These are phyloP conservation scores for Cnemophilus loriae DNA, from an alignment of 2,113 vertebrate species.

Conservation along the genomic window DNA sequence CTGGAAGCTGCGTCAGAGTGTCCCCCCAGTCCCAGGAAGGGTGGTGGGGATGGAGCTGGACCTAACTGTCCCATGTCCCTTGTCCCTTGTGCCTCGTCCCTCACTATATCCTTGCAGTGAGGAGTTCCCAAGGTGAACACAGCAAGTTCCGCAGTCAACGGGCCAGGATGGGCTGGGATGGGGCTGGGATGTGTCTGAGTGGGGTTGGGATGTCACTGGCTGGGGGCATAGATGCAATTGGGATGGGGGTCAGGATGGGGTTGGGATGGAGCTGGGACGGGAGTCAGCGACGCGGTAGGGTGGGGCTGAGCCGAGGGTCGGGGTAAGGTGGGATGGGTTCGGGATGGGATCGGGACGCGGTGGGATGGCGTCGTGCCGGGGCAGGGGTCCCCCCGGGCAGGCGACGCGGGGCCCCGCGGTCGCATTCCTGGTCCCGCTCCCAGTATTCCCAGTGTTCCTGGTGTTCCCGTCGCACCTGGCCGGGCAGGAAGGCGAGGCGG, in stretches of 20 bases:
- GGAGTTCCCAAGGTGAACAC: neutral
- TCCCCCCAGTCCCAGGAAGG: neutral
- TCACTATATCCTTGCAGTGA: accelerated
- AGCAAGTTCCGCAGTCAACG: accelerated
- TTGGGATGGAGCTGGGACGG: neutral
- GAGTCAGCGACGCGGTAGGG: neutral
- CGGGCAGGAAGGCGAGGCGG: neutral
- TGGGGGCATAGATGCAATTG: neutral
- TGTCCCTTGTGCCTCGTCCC: neutral
- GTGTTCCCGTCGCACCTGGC: neutral
- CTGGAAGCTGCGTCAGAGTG: neutral
- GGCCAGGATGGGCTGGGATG: neutral
- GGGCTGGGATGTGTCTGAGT: neutral
- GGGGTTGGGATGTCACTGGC: neutral
- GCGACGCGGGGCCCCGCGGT: no score
- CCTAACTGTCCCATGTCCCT: no score
- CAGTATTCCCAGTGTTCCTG: neutral
- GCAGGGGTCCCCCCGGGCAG: neutral
- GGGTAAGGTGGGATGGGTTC: neutral
- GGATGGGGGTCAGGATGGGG: neutral
- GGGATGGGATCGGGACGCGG: neutral
- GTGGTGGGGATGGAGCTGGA: accelerated
- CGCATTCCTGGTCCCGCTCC: neutral
- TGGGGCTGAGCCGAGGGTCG: neutral
- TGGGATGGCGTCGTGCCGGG: neutral